Evolutionary conservation across 2,113 vertebrate genomes (phyloP).

Genomic region (Coptodon bakossiorum): DNA sequence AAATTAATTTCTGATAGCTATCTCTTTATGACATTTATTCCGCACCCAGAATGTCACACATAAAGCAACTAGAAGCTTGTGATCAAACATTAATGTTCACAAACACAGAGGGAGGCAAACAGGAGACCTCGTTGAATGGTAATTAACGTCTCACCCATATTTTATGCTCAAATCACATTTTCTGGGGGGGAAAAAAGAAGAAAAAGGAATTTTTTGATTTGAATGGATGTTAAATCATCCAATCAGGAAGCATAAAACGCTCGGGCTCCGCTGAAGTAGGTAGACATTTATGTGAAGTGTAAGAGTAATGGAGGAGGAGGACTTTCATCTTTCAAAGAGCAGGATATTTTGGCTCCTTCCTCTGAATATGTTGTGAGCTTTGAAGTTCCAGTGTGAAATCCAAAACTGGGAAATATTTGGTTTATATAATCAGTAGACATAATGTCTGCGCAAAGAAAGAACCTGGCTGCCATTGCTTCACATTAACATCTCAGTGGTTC

Average conservation of each 20-base stretch:
- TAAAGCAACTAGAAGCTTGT: slow-evolving; percentile 10
- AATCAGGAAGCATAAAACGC: not conserved
- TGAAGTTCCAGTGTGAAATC: slow-evolving; percentile 44
- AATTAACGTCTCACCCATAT: not conserved
- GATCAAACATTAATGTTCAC: slow-evolving; percentile 13
- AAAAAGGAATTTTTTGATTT: not conserved
- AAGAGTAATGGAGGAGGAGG: slow-evolving; percentile 6
- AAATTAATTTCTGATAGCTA: slow-evolving; percentile 64
- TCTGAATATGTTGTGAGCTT: slow-evolving; percentile 20
- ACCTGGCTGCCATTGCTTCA: slow-evolving; percentile 1
- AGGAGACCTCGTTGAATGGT: not conserved
- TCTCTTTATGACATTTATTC: slow-evolving; percentile 59
- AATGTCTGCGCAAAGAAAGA: slow-evolving; percentile 11
- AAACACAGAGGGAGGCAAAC: not conserved
- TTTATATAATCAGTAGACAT: slow-evolving; percentile 17
- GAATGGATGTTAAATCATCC: not conserved
- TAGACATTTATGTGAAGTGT: not conserved
- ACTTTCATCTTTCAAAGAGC: slow-evolving; percentile 39
- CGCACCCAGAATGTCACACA: slow-evolving; percentile 23
- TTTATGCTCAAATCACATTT: not conserved
- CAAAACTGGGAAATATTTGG: not conserved
- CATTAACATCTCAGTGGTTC: not conserved
- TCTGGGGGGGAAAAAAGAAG: not conserved
- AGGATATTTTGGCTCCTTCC: slow-evolving; percentile 9
- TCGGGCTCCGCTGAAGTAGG: not conserved